Percentiles rank a stretch among this genome's conserved stretches.
These are phyloP conservation scores for Fistularia tabacaria DNA, from an alignment of 2,797 vertebrate genomes.

Conservation along the genomic window DNA sequence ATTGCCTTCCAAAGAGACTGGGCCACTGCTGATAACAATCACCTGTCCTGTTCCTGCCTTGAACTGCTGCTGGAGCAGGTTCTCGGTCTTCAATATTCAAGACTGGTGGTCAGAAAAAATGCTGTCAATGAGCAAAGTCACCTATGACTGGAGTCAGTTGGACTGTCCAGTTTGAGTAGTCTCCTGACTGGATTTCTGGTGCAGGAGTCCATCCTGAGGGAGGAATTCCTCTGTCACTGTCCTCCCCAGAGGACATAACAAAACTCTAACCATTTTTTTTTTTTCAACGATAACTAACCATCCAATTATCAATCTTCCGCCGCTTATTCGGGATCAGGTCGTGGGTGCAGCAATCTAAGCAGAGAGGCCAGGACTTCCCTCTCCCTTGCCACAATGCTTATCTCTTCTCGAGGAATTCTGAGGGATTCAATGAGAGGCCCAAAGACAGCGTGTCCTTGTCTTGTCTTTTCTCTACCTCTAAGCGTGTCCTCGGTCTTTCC, in stretches of 20 bases:
- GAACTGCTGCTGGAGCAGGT: constrained; percentile 63
- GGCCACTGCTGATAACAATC: constrained; percentile 62
- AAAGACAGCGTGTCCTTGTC: too few species aligned
- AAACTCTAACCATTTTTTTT: constrained; percentile 70
- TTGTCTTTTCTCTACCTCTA: too few species aligned
- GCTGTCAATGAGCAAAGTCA: constrained; percentile 74
- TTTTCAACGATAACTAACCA: constrained; percentile 72
- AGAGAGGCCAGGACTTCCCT: too few species aligned
- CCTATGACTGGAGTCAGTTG: constrained; percentile 66
- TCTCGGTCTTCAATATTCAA: constrained; percentile 53
- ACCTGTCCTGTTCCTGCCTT: constrained; percentile 70
- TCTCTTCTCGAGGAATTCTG: too few species aligned
- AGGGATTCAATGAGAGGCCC: too few species aligned
- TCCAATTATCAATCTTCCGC: too few species aligned
- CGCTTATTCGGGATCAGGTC: too few species aligned
- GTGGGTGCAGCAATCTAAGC: too few species aligned
- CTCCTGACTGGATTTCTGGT: constrained; percentile 68
- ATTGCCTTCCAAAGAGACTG: too few species aligned
- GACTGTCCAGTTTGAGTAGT: constrained; percentile 59
- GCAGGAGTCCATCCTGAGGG: constrained; percentile 64
- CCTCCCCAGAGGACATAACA: constrained; percentile 70
- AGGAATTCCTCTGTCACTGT: constrained; percentile 74
- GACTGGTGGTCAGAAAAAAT: constrained; percentile 63
- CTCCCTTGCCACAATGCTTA: too few species aligned
- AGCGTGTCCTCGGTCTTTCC: too few species aligned